Percentiles rank a stretch among this genome's conserved stretches.
Evolutionary conservation across 2,888 invertebrate species (phyloP).

Genomic region (Lycaena phlaeas): DNA sequence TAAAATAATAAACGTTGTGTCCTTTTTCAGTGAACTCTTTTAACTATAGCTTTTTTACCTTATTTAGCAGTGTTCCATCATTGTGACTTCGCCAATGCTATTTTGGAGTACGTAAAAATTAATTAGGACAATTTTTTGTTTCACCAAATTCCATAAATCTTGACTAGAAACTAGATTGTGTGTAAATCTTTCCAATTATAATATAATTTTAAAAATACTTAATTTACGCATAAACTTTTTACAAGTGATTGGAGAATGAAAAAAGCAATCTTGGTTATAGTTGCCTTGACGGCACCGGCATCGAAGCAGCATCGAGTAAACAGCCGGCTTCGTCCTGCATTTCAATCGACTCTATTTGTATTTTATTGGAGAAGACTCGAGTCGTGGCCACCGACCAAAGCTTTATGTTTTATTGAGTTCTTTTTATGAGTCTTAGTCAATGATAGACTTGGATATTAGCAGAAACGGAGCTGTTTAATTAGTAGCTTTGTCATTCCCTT

Average conservation of each 20-base stretch:
- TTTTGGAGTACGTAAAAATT: too few relatives aligned
- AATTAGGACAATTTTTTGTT: too few relatives aligned
- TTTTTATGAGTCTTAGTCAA: constrained; percentile 45
- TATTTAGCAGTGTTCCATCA: too few relatives aligned
- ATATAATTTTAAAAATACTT: too few relatives aligned
- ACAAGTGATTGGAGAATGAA: constrained; percentile 54
- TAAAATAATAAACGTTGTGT: too few relatives aligned
- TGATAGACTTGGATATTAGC: constrained; percentile 39
- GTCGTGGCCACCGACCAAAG: constrained; percentile 38
- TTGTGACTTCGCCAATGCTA: too few relatives aligned
- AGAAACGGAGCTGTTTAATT: constrained; percentile 33
- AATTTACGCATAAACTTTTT: constrained; percentile 51
- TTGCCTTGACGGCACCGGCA: constrained; percentile 35
- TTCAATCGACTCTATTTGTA: constrained; percentile 67
- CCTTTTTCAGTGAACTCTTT: too few relatives aligned
- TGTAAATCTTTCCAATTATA: too few relatives aligned
- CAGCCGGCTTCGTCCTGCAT: constrained; percentile 57
- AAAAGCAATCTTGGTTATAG: constrained; percentile 65
- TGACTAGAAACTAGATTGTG: too few relatives aligned
- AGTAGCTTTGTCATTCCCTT: constrained; percentile 24
- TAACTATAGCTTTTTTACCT: too few relatives aligned
- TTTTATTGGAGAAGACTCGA: constrained; percentile 56
- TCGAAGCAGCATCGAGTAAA: constrained; percentile 50
- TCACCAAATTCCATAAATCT: too few relatives aligned
- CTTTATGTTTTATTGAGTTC: constrained; percentile 56